Percentiles rank a stretch among this genome's conserved stretches.
phyloP scores from a whole-genome alignment of 2,797 vertebrate species.

The Pangasius larnaudii region DNA sequence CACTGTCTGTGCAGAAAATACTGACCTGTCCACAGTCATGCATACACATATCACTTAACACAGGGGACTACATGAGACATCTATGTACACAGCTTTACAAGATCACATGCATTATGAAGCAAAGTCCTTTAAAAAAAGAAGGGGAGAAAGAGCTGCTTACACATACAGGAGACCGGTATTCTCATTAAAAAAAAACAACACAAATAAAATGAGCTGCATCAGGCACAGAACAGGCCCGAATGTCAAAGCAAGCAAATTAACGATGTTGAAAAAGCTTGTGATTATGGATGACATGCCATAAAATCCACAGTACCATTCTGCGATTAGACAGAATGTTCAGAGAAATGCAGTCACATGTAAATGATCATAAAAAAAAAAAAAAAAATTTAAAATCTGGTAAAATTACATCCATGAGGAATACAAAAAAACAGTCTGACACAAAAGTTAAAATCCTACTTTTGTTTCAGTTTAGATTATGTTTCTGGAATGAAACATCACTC shows the following conservation, averaged over 20 bases:
- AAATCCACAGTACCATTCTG: constrained; percentile 38
- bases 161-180: constrained; percentile 41
- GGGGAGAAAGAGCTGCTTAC: constrained; percentile 17
- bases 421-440: not conserved
- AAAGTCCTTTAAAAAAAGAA: constrained; percentile 37
- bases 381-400: not conserved
- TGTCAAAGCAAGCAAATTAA: constrained; percentile 15
- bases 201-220: constrained; percentile 29
- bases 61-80: constrained; percentile 41
- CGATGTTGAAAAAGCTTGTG: not conserved
- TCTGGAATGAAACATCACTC: constrained; percentile 10
- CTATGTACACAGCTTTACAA: constrained; percentile 36
- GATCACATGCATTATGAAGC: constrained; percentile 52
- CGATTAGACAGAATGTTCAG: not conserved
- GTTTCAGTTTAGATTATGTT: not conserved
- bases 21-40: constrained; percentile 63
- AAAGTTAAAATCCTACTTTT: not conserved
- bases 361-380: not conserved
- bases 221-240: constrained; percentile 31
- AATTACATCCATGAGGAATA: not conserved
- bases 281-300: constrained; percentile 31
- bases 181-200: not conserved
- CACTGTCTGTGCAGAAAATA: constrained; percentile 66
- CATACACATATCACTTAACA: constrained; percentile 59
- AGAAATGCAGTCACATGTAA: constrained; percentile 23